Evolutionary conservation across 2,797 vertebrate species (phyloP), one percentile per base, ranked within the genome.

Genomic region (Sebastes melanostomus): DNA sequence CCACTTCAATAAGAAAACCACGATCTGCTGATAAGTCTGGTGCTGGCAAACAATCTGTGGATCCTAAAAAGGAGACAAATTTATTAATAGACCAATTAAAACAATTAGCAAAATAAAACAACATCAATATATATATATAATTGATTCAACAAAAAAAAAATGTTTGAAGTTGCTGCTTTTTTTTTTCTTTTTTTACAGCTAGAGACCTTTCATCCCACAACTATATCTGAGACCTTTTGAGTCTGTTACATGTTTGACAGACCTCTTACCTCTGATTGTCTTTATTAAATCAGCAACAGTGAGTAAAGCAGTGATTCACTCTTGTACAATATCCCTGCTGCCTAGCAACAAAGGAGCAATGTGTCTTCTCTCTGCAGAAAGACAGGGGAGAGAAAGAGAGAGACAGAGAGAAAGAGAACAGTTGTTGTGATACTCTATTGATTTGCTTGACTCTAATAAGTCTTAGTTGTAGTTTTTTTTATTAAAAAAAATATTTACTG

Each of bases 261-360:
- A 59, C 55, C 24, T 67, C 70, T 82, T 81, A 77, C 77, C 72
- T 72, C 67, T 72, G 52, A 80, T 80, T 59, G 29, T 67, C 32
- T 70, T 6, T 60, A 73, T 46, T 46, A 72, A 69, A 60, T 36
- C 66, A 78, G 54, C 70, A 68, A 66, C 58, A 70, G 50, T 81
- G 65, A 75, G 68, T 24, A 34, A 70, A 77, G 34, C 36, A 62
- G n/a, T 22, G 63, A 78, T 71, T 27, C 46, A 75, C 24, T 72
- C 59, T 27, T 50, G 34, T 24, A 66, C 59, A 80, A 61, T n/a
- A 50, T 22, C 20, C 61, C 76, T 77, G 84, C 82, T 85, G 82
- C 86, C 69, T 85, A 84, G 82, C 81, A 87, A 86, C 84, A 80
- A 63, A 82, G 72, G 56, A 54, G 46, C 32, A 72, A 36, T 29